Evolutionary conservation across 2,888 invertebrate genomes (phyloP), one percentile per base, ranked within the genome.

Genomic region (Fragum sueziense): DNA sequence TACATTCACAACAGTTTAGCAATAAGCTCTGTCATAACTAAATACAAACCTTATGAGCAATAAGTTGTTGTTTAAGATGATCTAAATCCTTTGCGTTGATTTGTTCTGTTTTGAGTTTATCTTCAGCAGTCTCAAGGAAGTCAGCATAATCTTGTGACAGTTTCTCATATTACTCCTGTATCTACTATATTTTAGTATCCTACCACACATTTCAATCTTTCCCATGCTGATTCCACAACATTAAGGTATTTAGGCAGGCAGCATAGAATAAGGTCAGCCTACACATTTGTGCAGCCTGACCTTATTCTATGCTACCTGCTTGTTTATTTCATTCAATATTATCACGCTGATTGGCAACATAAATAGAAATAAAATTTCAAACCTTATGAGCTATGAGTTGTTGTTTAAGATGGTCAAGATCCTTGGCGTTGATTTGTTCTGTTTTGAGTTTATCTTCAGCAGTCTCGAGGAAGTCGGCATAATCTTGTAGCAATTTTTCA

Each of bases 81-180:
- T 86, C 82, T 17, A 91, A 78, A 71, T 92, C 90, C 11, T 82
- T 79, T 17, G 88, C 90, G 3, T 88, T 81, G 70, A 91, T 82
- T 62, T 86, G 82, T 17, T 90, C 90, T 7, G 86, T 80, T 70
- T 83, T 85, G 54, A 92, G 86, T 79, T 92, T 92, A 59, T 86
- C 88, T 69, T 91, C 87, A 33, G 92, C 92, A 25, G 91, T 91
- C 41, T 91, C 91, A 76, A 93, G 83, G 87, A 90, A 93, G 72
- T 91, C 90, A n/a, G 88, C 86, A 74, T 89, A 92, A 79, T 92
- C 91, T 22, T 88, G 84, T 62, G 92, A 85, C 84, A 93, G 86
- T 74, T 89, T 89, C 84, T 91, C 90, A 81, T 92, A 93, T 85
- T 93, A 92, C 70, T 88, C 88, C 78, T 91, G 90, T n/a, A n/a